These are phyloP conservation scores for Venusia cambrica DNA, from an alignment of 2,888 invertebrate genomes.

Conservation along the genomic window DNA sequence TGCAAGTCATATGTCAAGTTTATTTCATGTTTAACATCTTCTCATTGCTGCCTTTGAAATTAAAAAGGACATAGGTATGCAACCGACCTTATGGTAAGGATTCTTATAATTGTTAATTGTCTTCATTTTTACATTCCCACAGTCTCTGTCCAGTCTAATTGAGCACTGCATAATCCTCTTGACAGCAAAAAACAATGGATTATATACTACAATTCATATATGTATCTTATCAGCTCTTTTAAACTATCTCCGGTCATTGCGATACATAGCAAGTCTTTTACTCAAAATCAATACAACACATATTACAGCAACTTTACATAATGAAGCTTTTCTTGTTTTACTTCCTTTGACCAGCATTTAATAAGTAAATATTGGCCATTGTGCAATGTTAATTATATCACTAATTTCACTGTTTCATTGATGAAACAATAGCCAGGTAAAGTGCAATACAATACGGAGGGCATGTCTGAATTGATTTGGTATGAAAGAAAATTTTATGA, in stretches of 20 bases:
- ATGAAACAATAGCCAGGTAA: constrained; percentile 8
- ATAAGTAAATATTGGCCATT: constrained; percentile 11
- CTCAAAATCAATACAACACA: no score
- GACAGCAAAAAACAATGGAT: constrained; percentile 56
- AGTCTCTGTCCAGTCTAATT: constrained; percentile 66
- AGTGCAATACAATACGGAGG: constrained; percentile 5
- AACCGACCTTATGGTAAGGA: constrained; percentile 73
- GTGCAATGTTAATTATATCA: constrained; percentile 13
- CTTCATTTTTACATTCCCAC: constrained; percentile 73
- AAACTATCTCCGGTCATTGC: no score
- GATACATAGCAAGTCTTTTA: no score
- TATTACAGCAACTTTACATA: constrained; percentile 19
- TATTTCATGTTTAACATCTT: constrained; percentile 1
- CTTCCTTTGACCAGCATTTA: constrained; percentile 22
- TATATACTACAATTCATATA: constrained; percentile 21
- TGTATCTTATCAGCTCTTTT: constrained; percentile 6
- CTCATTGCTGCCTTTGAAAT: constrained; percentile 55
- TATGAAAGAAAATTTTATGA: constrained; percentile 4
- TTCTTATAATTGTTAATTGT: constrained; percentile 70
- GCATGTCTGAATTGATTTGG: constrained; percentile 2
- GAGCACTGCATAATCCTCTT: constrained; percentile 79
- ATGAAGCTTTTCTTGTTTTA: constrained; percentile 21
- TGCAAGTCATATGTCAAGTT: no score
- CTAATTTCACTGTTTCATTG: constrained; percentile 15
- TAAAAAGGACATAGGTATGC: constrained; percentile 31